These are phyloP conservation scores for Andrena haemorrhoa DNA, from an alignment of 2,888 invertebrate genomes.

Conservation along the genomic window DNA sequence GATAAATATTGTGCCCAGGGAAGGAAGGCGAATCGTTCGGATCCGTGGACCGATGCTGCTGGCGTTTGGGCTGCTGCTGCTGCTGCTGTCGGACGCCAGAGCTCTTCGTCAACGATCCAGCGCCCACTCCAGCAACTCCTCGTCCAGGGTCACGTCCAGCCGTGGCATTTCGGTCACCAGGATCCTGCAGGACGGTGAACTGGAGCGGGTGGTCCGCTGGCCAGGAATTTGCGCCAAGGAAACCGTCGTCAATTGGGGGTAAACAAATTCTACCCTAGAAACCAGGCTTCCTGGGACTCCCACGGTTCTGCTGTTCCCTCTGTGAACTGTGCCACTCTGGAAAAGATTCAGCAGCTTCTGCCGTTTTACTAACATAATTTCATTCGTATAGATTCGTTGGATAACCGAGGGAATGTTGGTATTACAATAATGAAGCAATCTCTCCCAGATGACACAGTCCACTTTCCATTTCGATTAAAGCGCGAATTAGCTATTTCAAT, in stretches of 20 bases:
- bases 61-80: slow-evolving; percentile 72
- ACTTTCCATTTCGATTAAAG: too few relatives aligned
- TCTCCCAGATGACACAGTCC: not conserved
- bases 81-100: slow-evolving; percentile 74
- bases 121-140: slow-evolving; percentile 56
- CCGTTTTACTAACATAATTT: not conserved
- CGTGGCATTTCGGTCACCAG: slow-evolving; percentile 89
- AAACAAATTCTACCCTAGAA: slow-evolving; percentile 50
- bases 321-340: not conserved
- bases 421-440: not conserved
- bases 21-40: slow-evolving; percentile 60
- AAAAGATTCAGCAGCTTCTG: not conserved
- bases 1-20: slow-evolving; percentile 51
- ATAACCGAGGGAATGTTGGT: not conserved
- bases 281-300: not conserved
- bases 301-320: not conserved
- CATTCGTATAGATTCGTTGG: not conserved
- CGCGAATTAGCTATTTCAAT: too few relatives aligned
- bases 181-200: slow-evolving; percentile 89
- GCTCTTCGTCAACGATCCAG: slow-evolving; percentile 68
- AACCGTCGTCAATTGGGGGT: slow-evolving; percentile 80
- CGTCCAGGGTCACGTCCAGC: slow-evolving; percentile 44
- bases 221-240: slow-evolving; percentile 80
- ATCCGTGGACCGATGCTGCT: slow-evolving; percentile 76
- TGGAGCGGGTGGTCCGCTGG: slow-evolving; percentile 85